Base-by-base conservation (phyloP, 2,797 vertebrate genomes). In the Vireo griseus region DNA sequence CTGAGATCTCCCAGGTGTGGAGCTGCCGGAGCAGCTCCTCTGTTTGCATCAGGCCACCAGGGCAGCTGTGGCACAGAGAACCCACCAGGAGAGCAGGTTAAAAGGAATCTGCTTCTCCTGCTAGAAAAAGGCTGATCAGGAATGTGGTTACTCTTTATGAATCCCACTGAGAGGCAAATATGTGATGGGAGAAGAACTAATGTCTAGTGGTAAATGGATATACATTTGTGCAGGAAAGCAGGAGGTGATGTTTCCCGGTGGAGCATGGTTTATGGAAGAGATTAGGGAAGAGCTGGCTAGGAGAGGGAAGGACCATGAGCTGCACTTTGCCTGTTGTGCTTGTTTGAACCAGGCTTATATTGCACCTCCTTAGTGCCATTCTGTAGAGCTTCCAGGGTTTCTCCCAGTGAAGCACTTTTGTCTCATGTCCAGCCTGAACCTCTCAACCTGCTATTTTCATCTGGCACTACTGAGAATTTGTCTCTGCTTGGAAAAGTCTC, bases 31-130 rank as follows among this genome's bases (percentile, higher is more conserved):
- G 1, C 65, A 84, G 74, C 45, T 67, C 75, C 28, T 14, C 65
- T 24, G 15, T 25, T 9, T 19, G 57, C 26, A 25, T 21, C 0
- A 0, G 39, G 51, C 35, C 44, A 33, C 59, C 55, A 13, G 1
- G 7, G 44, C 13, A 55, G 57, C 40, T 39, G 45, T 10, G 45
- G 74, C 50, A 2, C 20, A 71, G 42, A 39, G 59, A 33, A n/a
- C 11, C 9, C 55, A 12, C 6, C 24, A 15, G 3, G 25, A 55
- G 78, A 50, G 6, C 16, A 45, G 65, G 24, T 12, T 4, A 4
- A 48, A 72, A 20, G 45, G 22, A 63, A 15, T 39, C 54, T 68
- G 40, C 24, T 63, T 37, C 44, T 75, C 12, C 40, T 72, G 33
- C 28, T 65, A 12, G 42, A 80, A 65, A 11, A 19, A n/a, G 13